These are phyloP conservation scores for Cynopterus brachyotis DNA, from an alignment of 2,113 vertebrate genomes.

Conservation along the genomic window DNA sequence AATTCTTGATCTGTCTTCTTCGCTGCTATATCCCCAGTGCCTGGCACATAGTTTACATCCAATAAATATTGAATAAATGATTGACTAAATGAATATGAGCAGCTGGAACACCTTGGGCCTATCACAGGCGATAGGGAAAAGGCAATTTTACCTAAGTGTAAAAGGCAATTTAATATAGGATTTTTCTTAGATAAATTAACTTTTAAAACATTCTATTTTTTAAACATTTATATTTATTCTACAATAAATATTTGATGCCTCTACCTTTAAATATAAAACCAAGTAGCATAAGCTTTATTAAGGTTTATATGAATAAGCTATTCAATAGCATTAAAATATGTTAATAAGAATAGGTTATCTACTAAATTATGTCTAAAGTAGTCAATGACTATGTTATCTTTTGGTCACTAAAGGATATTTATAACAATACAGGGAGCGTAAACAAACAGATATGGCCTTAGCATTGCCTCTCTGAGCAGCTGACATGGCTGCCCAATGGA, in stretches of 20 bases:
- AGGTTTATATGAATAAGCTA: neutral
- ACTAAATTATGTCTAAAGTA: slow-evolving; percentile 1
- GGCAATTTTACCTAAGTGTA: neutral
- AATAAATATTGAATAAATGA: neutral
- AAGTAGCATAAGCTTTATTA: slow-evolving; percentile 22
- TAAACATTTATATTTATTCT: neutral
- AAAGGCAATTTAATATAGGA: neutral
- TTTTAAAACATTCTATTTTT: neutral
- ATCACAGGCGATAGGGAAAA: neutral
- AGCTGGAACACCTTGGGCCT: neutral
- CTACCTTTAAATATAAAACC: slow-evolving; percentile 36
- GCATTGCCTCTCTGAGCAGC: neutral
- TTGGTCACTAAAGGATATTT: neutral
- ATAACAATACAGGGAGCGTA: neutral
- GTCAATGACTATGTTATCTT: neutral
- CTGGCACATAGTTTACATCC: neutral
- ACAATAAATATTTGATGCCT: neutral
- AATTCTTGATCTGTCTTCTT: neutral
- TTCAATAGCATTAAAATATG: neutral
- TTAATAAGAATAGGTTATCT: neutral
- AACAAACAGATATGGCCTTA: neutral
- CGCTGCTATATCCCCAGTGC: neutral
- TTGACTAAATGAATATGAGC: neutral
- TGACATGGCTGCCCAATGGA: neutral
- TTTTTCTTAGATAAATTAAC: slow-evolving; percentile 35